Percentiles rank a stretch among this genome's conserved stretches.
phyloP scores from a whole-genome alignment of 1,140 invertebrate genomes.

The Cheumatopsyche charites region DNA sequence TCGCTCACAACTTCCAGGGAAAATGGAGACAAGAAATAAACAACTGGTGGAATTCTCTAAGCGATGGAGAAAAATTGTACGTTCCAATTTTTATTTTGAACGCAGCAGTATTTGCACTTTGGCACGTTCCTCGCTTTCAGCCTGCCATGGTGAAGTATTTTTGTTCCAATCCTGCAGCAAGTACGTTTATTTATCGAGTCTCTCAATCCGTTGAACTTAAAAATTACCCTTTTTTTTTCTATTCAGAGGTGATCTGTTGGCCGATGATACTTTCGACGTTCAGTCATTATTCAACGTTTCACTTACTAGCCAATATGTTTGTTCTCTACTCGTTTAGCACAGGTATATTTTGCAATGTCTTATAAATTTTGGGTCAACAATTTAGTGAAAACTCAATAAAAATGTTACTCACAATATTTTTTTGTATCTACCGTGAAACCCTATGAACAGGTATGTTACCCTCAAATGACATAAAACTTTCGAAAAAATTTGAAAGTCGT shows the following conservation, averaged over 20 bases:
- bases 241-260: conserved; percentile 73
- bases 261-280: conserved; percentile 94
- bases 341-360: conserved; percentile 52
- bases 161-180: conserved; percentile 77
- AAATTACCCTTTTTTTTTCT: conserved; percentile 40
- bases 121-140: conserved; percentile 78
- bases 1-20: conserved; percentile 53
- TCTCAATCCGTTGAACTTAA: not conserved
- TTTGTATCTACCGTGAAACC: no score
- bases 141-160: conserved; percentile 85
- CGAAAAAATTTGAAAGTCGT: no score
- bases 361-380: no score
- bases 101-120: conserved; percentile 79
- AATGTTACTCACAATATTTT: no score
- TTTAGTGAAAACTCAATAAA: no score
- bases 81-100: conserved; percentile 81
- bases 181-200: conserved; percentile 59
- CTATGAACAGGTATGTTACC: no score
- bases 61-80: conserved; percentile 79
- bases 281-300: conserved; percentile 87
- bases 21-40: conserved; percentile 66
- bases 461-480: no score
- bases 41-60: conserved; percentile 76
- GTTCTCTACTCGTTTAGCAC: conserved; percentile 86
- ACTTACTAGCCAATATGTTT: conserved; percentile 94